Evolutionary conservation across 2,797 vertebrate species (phyloP), one percentile per base, ranked within the genome.

Genomic region (Moxostoma hubbsi): DNA sequence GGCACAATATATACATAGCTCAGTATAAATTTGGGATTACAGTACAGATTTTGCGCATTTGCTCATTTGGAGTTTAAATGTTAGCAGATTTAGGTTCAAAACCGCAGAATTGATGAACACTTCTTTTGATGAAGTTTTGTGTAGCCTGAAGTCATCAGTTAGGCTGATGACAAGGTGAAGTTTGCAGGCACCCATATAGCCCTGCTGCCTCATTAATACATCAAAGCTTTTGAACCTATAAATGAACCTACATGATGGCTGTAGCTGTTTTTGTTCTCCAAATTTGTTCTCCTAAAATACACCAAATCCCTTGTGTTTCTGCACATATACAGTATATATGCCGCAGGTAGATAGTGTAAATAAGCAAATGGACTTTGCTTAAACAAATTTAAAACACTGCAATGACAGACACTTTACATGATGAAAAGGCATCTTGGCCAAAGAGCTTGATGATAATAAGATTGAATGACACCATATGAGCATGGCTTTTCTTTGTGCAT

Each of bases 211-310:
- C 69, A 78, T 65, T 73, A 72, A 51, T 63, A 49, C 72, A 79
- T 84, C 75, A 81, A 85, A 86, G 64, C 85, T 69, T 54, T 13
- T 58, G 59, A 81, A 61, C 66, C 24, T 75, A 70, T 84, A 84
- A 81, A 77, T 24, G 24, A 24, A 24, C 24, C 69, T 81, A 81
- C 83, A 81, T 73, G 79, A 82, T 36, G 36, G 73, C 68, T 66
- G 77, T 66, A 82, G 36, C 36, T 86, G 77, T 81, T 81, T 63
- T 51, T 80, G 55, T 59, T 59, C 36, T 36, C 36, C 36, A 4
- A 36, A 36, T 36, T 4, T 36, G 36, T 36, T 36, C 61, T 55
- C 53, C 43, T 49, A 49, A 57, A 63, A 67, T 6, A 49, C 43
- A 49, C 11, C 51, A 54, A 71, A 57, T n/a, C 6, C 9, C n/a